These are phyloP conservation scores for Eulacestoma nigropectus DNA, from an alignment of 2,113 vertebrate genomes.

Conservation along the genomic window DNA sequence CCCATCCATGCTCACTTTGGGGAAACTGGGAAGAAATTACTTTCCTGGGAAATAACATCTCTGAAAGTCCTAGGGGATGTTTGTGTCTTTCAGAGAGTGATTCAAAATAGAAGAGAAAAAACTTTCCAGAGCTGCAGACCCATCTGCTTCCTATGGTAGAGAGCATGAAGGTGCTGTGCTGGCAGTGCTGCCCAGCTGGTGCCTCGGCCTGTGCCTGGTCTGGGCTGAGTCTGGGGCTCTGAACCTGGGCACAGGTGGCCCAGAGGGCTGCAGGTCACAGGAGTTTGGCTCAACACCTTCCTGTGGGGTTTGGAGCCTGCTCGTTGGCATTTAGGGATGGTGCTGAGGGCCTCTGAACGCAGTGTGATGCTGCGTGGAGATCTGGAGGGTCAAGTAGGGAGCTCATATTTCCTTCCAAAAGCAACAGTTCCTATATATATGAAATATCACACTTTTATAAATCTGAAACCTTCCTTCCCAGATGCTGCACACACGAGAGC, in stretches of 20 bases:
- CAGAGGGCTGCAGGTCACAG: neutral
- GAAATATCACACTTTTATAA: neutral
- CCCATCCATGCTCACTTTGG: neutral
- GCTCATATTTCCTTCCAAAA: neutral
- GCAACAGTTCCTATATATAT: neutral
- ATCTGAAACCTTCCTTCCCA: neutral
- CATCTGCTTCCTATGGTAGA: neutral
- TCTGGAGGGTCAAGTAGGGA: neutral
- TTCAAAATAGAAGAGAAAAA: neutral
- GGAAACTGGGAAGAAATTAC: neutral
- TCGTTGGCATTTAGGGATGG: neutral
- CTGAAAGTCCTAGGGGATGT: neutral
- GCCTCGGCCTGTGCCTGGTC: accelerated
- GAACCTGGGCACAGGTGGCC: neutral
- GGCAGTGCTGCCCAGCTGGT: neutral
- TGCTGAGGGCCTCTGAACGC: neutral
- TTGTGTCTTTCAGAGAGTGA: neutral
- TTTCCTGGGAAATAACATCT: neutral
- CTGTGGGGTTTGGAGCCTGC: neutral
- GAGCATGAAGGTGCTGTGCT: neutral
- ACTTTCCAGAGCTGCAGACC: neutral
- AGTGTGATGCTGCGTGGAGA: neutral
- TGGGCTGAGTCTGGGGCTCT: neutral
- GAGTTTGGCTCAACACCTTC: neutral
- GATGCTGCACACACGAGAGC: neutral